Base-by-base conservation (phyloP, 2,113 vertebrate genomes). In the Oreotrochilus melanogaster region DNA sequence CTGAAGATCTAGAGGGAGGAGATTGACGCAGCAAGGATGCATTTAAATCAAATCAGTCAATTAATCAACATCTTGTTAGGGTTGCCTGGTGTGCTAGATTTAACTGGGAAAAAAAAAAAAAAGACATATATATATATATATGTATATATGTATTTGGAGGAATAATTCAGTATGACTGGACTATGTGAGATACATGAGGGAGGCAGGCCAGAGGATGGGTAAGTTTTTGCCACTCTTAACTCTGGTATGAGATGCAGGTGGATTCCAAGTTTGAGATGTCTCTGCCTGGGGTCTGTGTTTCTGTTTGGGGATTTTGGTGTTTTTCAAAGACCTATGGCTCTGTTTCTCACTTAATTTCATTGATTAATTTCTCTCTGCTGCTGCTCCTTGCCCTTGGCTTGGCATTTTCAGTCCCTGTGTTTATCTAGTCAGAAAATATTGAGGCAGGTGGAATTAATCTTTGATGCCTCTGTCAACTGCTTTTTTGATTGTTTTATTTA, bases 1-100 rank as follows among this genome's bases (percentile, higher is more conserved):
- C 90, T 69, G 85, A 86, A 93, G 92, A 92, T 72, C 74, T 89
- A 43, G 43, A 95, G 93, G 85, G 96, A 96, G 90, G 93, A 75
- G 70, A 88, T n/a, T 94, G 86, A 74, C 3, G 14, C 69, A 84
- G 78, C 76, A 43, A 78, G 78, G 86, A 64, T 61, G 53, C 50
- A 47, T 37, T 73, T 90, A 80, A 88, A 93, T 94, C 86, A 78
- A 87, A 89, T 96, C 93, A 95, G 84, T 51, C 61, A 65, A 92
- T 95, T 94, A 94, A 95, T 96, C 94, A 95, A 45, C 88, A 27
- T 65, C 93, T 96, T 28, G 33, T 86, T 93, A 60, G 4, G 69
- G 60, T 65, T 56, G 66, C 4, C 0, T 67, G 2, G 57, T 27
- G 69, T 71, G 73, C 60, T 89, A 54, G 80, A 8, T 79, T 86